Base-by-base conservation (phyloP, 1,140 invertebrate genomes). In the Drosophila lowei region DNA sequence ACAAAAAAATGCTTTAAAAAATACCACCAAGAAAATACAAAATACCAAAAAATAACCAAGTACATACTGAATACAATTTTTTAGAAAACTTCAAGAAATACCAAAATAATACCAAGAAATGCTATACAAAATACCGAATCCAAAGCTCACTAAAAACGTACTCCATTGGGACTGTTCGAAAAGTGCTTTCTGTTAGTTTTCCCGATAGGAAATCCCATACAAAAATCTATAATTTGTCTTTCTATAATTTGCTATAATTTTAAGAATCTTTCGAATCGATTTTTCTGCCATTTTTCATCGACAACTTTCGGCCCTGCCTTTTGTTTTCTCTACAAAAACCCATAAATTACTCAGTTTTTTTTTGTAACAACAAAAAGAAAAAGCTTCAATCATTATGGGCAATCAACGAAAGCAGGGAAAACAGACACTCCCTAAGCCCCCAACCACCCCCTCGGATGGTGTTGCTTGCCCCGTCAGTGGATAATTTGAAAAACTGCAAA, bases 331-430 rank as follows among this genome's bases (percentile, higher is more conserved):
- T 6, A 21, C 18, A 2, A 46, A 63, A 62, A 44, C 46, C 23
- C 59, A 49, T 41, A 48, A 46, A 48, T 16, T 52, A 44, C 34
- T 53, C 46, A 44, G 34, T 44, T 56, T 42, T 55, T 16, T 53
- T 49, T 41, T 15, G 47, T 41, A 57, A 25, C 15, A 18, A 13
- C 25, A 13, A 16, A 18, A 8, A 46, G 28, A 46, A 34, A 48
- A 66, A 47, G 9, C 21, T 0, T 13, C 38, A 70, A 70, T 70
- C 34, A 68, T 67, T 67, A 68, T 57, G 34, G 42, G 25, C 63
- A 70, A 70, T 70, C 66, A 68, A 57, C 66, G 57, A 57, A 53
- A 5, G 47, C 67, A 47, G 55, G 28, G 41, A 71, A 71, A 30
- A 41, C 55, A 34, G 30, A 52, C 67, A 71, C 67, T 41, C 67